These are phyloP conservation scores for Gracilinanus agilis DNA, from an alignment of 2,113 vertebrate species.

Conservation along the genomic window DNA sequence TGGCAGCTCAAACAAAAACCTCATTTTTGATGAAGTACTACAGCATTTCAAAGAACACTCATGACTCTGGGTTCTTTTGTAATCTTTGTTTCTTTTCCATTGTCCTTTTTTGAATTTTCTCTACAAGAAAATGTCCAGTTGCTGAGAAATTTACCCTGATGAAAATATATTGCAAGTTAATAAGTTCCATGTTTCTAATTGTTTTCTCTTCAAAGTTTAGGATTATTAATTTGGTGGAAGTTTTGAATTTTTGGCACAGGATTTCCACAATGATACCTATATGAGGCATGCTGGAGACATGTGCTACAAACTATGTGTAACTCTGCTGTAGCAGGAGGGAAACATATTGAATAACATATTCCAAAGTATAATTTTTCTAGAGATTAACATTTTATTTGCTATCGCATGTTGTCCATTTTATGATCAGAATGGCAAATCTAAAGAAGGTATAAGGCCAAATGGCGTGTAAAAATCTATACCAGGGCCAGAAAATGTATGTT, in stretches of 20 bases:
- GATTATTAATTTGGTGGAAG: conserved; percentile 80
- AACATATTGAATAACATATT: conserved; percentile 47
- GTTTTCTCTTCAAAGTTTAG: conserved; percentile 77
- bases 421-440: conserved; percentile 55
- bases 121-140: conserved; percentile 40
- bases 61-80: conserved; percentile 53
- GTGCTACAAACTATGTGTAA: conserved; percentile 44
- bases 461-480: conserved; percentile 44
- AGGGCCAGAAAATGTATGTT: conserved; percentile 46
- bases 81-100: conserved; percentile 68
- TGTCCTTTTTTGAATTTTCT: conserved; percentile 44
- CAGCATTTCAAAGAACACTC: conserved; percentile 62
- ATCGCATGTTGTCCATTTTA: conserved; percentile 53
- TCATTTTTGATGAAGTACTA: conserved; percentile 67
- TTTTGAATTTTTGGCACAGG: conserved; percentile 65
- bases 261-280: conserved; percentile 64
- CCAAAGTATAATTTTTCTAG: conserved; percentile 67
- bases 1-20: conserved; percentile 59
- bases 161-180: conserved; percentile 73
- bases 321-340: not conserved
- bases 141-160: conserved; percentile 64
- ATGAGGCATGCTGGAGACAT: conserved; percentile 66
- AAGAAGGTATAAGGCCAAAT: conserved; percentile 63
- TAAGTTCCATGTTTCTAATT: conserved; percentile 79
- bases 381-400: conserved; percentile 65